These are phyloP conservation scores for Bombus impatiens DNA, from an alignment of 1,140 invertebrate genomes.

Conservation along the genomic window DNA sequence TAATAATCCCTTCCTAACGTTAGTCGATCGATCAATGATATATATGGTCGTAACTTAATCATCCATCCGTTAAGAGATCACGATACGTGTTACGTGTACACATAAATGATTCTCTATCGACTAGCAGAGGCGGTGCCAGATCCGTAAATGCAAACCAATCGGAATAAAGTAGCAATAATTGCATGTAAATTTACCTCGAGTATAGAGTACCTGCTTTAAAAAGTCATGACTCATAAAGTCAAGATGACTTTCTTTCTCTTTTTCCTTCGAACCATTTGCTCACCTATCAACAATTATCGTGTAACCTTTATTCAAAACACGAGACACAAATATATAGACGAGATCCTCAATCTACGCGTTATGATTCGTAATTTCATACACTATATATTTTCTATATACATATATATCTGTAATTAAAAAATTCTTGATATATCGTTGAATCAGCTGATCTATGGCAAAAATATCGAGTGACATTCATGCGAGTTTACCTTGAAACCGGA, in stretches of 20 bases:
- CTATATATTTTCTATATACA: neutral
- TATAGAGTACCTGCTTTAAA: neutral
- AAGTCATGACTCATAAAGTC: neutral
- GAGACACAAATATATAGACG: neutral
- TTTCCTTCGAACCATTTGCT: neutral
- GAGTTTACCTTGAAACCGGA: slow-evolving; percentile 22
- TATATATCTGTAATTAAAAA: neutral
- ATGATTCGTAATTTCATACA: neutral
- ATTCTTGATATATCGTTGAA: neutral
- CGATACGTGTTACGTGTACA: neutral
- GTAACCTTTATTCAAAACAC: neutral
- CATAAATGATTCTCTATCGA: slow-evolving; percentile 25
- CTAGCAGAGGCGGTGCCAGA: slow-evolving; percentile 31
- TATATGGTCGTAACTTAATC: neutral
- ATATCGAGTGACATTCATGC: neutral
- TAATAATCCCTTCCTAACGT: neutral
- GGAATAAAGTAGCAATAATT: slow-evolving; percentile 10
- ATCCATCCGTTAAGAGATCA: slow-evolving; percentile 17
- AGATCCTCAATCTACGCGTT: too few species aligned
- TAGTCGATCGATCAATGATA: slow-evolving; percentile 17
- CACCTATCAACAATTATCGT: too few species aligned
- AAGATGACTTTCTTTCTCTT: neutral
- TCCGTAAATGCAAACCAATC: slow-evolving; percentile 42
- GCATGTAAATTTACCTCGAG: slow-evolving; percentile 12
- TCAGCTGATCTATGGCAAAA: too few species aligned